Base-by-base conservation (phyloP, 2,113 vertebrate genomes). In the Clarias magur region DNA sequence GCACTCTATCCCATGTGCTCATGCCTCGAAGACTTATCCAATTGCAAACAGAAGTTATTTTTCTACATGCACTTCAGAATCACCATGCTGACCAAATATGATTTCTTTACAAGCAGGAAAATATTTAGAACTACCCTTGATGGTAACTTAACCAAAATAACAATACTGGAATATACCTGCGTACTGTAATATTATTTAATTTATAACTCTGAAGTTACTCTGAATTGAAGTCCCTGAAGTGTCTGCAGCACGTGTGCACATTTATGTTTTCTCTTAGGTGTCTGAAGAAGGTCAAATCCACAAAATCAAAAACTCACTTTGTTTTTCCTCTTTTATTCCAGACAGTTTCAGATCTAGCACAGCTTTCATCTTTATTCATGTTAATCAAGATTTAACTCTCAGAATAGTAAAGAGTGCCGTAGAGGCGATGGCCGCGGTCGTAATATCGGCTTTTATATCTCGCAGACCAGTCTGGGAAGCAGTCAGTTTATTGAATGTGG, bases 1-100 rank as follows among this genome's bases (percentile, higher is more conserved):
- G 79, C 62, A 62, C 59, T 1, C 7, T n/a, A 48, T 23, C 21
- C 70, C 25, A 56, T 57, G 25, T 27, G 30, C 54, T 16, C 72
- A 83, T 30, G 56, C 81, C 38, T 59, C 70, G 23, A 70, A 84
- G 80, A 81, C 76, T 84, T 9, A 53, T 82, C 82, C 67, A 68
- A 42, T 72, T 73, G 80, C 84, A 85, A 83, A 72, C 23, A 86
- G 63, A 87, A 89, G 85, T 83, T 90, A 90, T 89, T 91, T 92
- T 90, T 91, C 68, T 90, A 90, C 79, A 88, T 83, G 70, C 83
- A 87, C 63, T 85, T 63, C 80, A 81, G 85, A 80, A 59, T 68
- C 79, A 17, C 82, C 73, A 65, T 54, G 63, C 82, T 27, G 82
- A 81, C 86, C 65, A 21, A 67, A 65, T 57, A 53, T 82, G 48